Conservation (phyloP, 2,888 invertebrate genomes). For the Torymus aiolomorphi region DNA sequence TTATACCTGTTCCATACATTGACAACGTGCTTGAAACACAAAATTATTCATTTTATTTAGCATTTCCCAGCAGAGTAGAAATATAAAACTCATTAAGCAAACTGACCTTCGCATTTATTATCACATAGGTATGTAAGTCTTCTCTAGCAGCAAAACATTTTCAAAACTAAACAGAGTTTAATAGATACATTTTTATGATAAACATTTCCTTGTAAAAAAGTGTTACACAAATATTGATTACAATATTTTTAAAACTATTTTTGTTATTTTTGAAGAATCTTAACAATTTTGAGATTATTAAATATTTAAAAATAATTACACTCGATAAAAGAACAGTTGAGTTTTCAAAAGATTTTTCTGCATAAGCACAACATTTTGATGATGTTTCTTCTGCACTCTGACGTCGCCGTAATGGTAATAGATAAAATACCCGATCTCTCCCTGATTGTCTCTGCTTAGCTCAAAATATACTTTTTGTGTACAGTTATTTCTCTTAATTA, state of each 20-base stretch:
- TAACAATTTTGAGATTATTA: neutral
- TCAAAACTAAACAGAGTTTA: neutral
- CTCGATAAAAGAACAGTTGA: neutral
- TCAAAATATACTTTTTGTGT: conserved; percentile 41
- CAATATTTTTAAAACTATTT: neutral
- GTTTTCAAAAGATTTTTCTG: conserved; percentile 22
- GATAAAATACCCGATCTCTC: conserved; percentile 44
- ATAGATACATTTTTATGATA: neutral
- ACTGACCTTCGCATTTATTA: conserved; percentile 8
- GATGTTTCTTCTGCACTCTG: conserved; percentile 4
- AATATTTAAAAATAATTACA: neutral
- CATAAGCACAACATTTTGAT: conserved; percentile 10
- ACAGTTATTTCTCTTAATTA: conserved; percentile 13
- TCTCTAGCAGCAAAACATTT: neutral
- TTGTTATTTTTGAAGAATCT: neutral
- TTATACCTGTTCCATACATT: conserved; percentile 13
- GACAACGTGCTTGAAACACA: conserved; percentile 8
- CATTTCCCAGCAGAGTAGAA: conserved; percentile 5
- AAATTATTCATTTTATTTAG: conserved; percentile 8
- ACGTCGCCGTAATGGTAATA: neutral
- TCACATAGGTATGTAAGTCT: conserved; percentile 3
- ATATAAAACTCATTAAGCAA: conserved; percentile 6
- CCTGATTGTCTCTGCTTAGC: conserved; percentile 60
- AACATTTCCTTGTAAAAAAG: neutral
- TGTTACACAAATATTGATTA: neutral